Conservation (phyloP, 2,888 invertebrate species). For the Linnaemya tessellans region DNA sequence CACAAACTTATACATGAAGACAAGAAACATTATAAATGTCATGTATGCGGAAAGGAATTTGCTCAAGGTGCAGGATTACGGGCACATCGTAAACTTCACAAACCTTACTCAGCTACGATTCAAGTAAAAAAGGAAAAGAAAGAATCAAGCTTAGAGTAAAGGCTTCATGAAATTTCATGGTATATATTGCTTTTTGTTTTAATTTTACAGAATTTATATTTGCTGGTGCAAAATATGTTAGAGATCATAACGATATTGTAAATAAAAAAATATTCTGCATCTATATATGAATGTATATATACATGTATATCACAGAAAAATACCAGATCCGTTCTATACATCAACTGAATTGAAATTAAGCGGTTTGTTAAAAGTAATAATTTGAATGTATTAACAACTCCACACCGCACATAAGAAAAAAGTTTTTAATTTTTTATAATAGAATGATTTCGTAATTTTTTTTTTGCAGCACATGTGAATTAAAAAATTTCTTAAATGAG, state of each 20-base stretch:
- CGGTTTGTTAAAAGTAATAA: too few relatives aligned
- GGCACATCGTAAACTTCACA: conserved; percentile 66
- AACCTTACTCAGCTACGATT: conserved; percentile 10
- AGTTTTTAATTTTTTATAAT: too few relatives aligned
- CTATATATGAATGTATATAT: too few relatives aligned
- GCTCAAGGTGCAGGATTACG: conserved; percentile 78
- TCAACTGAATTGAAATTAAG: too few relatives aligned
- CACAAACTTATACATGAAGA: conserved; percentile 77
- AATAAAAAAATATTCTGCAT: not conserved
- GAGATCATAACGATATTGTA: not conserved
- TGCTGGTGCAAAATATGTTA: not conserved
- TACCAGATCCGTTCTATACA: too few relatives aligned
- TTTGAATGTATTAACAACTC: too few relatives aligned
- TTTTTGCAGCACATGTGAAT: too few relatives aligned
- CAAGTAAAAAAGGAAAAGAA: conserved; percentile 47
- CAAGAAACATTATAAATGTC: conserved; percentile 78
- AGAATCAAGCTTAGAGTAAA: conserved; percentile 22
- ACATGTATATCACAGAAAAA: too few relatives aligned
- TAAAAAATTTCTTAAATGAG: too few relatives aligned
- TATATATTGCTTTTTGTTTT: not conserved
- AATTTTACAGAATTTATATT: not conserved
- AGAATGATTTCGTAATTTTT: too few relatives aligned
- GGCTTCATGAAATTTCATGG: not conserved
- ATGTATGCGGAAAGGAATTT: conserved; percentile 77
- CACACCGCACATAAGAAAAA: too few relatives aligned